A percentile compares a stretch with the other conserved stretches of the same genome.
Evolutionary conservation across 2,888 invertebrate species (phyloP).

Genomic region (Chymomyza caudatula): DNA sequence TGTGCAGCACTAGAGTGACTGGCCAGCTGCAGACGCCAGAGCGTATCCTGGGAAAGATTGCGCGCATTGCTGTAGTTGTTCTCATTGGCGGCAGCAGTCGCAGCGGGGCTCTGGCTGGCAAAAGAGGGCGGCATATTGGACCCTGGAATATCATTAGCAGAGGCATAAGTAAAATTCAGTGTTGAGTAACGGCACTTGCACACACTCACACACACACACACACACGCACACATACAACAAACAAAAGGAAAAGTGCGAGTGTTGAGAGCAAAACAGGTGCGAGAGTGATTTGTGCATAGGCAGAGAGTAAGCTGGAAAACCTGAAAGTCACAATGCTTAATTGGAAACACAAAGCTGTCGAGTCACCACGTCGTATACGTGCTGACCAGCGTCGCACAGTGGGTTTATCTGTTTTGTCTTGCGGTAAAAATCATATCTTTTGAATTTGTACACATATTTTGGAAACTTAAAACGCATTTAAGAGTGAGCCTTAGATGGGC

Average conservation of each 20-base stretch:
- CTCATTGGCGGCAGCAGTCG: slow-evolving; percentile 58
- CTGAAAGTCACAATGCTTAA: slow-evolving; percentile 58
- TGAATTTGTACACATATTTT: no score
- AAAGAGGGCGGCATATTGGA: slow-evolving; percentile 44
- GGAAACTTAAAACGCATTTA: no score
- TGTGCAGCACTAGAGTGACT: slow-evolving; percentile 32
- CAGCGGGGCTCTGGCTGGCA: slow-evolving; percentile 22
- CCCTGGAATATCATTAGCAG: slow-evolving; percentile 50
- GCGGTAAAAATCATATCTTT: no score
- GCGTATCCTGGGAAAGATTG: slow-evolving; percentile 70
- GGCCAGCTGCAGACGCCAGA: slow-evolving; percentile 71
- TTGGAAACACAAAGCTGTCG: slow-evolving; percentile 41
- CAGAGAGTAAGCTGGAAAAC: slow-evolving; percentile 36
- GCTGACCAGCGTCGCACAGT: no score
- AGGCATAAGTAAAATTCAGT: slow-evolving; percentile 14
- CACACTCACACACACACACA: not conserved
- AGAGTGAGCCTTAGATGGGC: no score
- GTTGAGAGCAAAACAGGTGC: slow-evolving; percentile 2
- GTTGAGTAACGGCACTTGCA: not conserved
- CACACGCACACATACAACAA: not conserved
- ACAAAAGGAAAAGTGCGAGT: not conserved
- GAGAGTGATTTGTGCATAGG: no score
- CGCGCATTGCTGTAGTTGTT: slow-evolving; percentile 73
- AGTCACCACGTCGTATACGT: slow-evolving; percentile 26
- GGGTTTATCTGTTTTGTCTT: no score